Conservation (phyloP, 1,140 invertebrate species). For the Rhagoletis zephyria region DNA sequence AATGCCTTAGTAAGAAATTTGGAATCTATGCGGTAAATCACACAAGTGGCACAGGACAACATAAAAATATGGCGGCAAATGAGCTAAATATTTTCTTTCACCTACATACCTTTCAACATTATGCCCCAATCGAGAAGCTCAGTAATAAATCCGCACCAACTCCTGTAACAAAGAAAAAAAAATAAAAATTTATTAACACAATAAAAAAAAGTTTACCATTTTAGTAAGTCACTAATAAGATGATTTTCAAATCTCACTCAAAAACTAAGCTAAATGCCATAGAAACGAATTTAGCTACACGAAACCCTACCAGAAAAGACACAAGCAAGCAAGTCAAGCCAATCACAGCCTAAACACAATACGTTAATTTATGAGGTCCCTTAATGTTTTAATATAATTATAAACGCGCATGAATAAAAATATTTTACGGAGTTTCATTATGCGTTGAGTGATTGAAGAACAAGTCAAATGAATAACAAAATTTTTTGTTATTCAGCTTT, state of each 20-base stretch:
- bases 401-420: background rate
- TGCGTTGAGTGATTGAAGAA: background rate
- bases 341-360: background rate
- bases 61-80: background rate
- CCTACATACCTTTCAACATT: background rate
- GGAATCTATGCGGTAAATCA: too few relatives aligned
- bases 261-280: background rate
- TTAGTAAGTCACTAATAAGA: too few relatives aligned
- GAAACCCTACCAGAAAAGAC: background rate
- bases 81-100: background rate
- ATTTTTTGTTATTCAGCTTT: background rate
- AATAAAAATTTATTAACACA: background rate
- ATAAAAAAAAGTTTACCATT: background rate
- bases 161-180: background rate
- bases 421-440: background rate
- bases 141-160: background rate
- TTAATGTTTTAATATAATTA: slow-evolving; percentile 42
- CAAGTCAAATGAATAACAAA: background rate
- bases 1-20: too few relatives aligned
- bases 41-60: too few relatives aligned
- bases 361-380: slow-evolving; percentile 1
- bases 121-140: background rate
- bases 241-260: too few relatives aligned
- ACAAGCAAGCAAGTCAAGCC: background rate
- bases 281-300: background rate